Conservation (phyloP, 2,113 vertebrate genomes). For the Conger conger region DNA sequence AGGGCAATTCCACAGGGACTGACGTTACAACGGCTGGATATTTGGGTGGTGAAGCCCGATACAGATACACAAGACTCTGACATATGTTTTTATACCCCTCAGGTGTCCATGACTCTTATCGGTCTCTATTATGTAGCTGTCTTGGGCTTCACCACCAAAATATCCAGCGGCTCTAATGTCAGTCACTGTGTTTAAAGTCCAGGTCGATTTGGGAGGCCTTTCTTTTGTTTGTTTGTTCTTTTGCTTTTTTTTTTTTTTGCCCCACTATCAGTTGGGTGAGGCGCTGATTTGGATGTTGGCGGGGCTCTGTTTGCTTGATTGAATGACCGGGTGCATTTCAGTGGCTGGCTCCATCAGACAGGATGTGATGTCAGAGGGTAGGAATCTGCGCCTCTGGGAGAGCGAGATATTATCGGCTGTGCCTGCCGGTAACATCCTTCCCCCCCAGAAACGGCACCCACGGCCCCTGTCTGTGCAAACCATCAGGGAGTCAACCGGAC, state of each 20-base stretch:
- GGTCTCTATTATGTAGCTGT: no score
- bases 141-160: no score
- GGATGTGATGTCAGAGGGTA: neutral
- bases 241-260: no score
- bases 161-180: no score
- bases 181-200: neutral
- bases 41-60: no score
- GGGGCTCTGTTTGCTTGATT: neutral
- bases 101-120: no score
- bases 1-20: no score
- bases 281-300: neutral
- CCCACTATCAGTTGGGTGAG: neutral
- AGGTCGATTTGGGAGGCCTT: neutral
- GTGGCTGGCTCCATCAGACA: neutral
- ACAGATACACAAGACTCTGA: no score
- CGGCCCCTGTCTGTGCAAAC: neutral
- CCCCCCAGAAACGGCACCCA: neutral
- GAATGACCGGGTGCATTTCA: neutral
- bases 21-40: no score
- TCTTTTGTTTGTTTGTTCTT: no score
- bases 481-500: neutral
- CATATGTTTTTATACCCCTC: no score
- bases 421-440: neutral
- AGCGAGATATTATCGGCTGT: neutral
- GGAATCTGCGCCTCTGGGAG: neutral